Evolutionary conservation across 1,140 invertebrate species (phyloP), one percentile per base, ranked within the genome.

Genomic region (Teleogryllus occipitalis): DNA sequence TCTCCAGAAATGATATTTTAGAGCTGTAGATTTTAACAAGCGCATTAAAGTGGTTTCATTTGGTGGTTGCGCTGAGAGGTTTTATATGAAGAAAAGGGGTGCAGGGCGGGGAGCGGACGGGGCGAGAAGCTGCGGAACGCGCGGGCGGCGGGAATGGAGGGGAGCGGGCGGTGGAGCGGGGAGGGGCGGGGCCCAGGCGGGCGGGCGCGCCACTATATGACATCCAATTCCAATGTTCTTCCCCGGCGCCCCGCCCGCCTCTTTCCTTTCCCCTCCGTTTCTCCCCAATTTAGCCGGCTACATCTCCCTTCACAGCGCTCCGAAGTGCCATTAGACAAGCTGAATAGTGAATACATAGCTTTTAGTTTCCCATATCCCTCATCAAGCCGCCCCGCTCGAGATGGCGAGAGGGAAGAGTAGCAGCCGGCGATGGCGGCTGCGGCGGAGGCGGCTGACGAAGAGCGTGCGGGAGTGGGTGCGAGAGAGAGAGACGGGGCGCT

Each of bases 281-380:
- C 54, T 65, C 76, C 47, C 47, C 76, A 77, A 77, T 49, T 48
- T 49, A 48, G 76, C 48, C 21, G 76, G 76, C 76, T 77, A 49
- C 76, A 47, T 76, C 76, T 76, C 76, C 76, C 76, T 47, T 76
- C 76, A 77, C 76, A 77, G 76, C 76, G 48, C 76, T 48, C 76
- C 47, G 22, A 77, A 77, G 76, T 77, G 76, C 76, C 76, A 77
- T 77, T 77, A 77, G 76, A 77, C 76, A 77, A 77, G 39, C 48
- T 77, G 76, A 77, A 77, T 77, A 77, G 76, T 77, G 76, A 77
- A 77, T 77, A 77, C 48, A 77, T 77, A 77, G 76, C 76, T 77
- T 77, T 77, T 77, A 77, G 76, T 77, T 77, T 77, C 76, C 76
- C 47, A 77, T 77, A 77, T 77, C 76, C 76, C 76, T 77, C 76